A percentile compares a stretch with the other conserved stretches of the same genome.
Evolutionary conservation across 2,797 vertebrate species (phyloP).

Genomic region (Pygocentrus nattereri): DNA sequence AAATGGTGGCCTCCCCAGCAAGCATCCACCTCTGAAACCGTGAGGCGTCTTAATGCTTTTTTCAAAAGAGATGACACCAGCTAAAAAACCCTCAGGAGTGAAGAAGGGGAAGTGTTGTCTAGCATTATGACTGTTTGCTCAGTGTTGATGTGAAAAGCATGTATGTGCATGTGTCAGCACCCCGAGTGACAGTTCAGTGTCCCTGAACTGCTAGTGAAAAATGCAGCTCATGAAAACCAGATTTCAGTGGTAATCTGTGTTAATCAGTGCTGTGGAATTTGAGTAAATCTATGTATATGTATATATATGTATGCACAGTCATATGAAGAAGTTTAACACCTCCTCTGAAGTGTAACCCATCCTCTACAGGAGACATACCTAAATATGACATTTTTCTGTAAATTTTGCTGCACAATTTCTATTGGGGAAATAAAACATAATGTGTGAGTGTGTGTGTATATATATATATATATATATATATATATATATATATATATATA

Average conservation of each 20-base stretch:
- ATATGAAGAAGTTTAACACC: too few relatives aligned
- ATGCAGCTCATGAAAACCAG: constrained; percentile 13
- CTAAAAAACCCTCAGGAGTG: background rate
- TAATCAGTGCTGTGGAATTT: too few relatives aligned
- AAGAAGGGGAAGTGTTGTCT: constrained; percentile 21
- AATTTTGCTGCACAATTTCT: too few relatives aligned
- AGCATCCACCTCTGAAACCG: background rate
- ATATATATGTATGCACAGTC: background rate
- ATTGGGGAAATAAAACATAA: too few relatives aligned
- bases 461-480: too few relatives aligned
- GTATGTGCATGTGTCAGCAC: constrained; percentile 47
- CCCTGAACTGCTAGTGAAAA: constrained; percentile 15
- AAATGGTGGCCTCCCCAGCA: too few relatives aligned
- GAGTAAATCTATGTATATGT: background rate
- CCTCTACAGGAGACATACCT: too few relatives aligned
- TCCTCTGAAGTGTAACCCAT: too few relatives aligned
- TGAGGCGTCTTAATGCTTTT: background rate
- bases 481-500: too few relatives aligned
- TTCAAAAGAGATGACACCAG: background rate
- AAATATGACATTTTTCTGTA: too few relatives aligned
- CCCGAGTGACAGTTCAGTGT: constrained; percentile 19
- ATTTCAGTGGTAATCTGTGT: background rate
- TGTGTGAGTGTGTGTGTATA: too few relatives aligned
- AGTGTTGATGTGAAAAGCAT: constrained; percentile 38
- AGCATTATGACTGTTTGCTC: constrained; percentile 50